These are phyloP conservation scores for Platycheirus rosarum DNA, from an alignment of 2,888 invertebrate genomes.

Conservation along the genomic window DNA sequence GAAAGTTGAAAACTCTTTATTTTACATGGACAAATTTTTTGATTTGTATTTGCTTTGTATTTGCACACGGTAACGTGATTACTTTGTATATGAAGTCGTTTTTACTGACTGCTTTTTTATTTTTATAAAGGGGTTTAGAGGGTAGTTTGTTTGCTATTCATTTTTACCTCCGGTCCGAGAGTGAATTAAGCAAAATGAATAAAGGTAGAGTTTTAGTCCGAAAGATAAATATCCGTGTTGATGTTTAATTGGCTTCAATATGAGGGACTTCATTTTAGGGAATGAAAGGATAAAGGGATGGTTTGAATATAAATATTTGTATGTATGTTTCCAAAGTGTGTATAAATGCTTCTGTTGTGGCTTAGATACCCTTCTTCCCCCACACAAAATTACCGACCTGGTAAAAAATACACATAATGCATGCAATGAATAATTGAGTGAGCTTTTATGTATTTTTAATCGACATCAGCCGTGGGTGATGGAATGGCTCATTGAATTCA, in stretches of 20 bases:
- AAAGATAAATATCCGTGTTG: slow-evolving; percentile 73
- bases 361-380: slow-evolving; percentile 22
- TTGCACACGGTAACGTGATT: slow-evolving; percentile 64
- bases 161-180: slow-evolving; percentile 26
- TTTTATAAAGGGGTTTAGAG: background rate
- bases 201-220: slow-evolving; percentile 52
- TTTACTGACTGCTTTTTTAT: slow-evolving; percentile 15
- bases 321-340: background rate
- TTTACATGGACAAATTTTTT: slow-evolving; percentile 56
- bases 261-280: slow-evolving; percentile 36
- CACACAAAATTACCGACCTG: no score
- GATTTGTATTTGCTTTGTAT: slow-evolving; percentile 59
- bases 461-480: slow-evolving; percentile 32
- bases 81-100: slow-evolving; percentile 55
- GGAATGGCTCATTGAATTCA: slow-evolving; percentile 35
- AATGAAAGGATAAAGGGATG: slow-evolving; percentile 9
- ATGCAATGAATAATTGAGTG: slow-evolving; percentile 62
- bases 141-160: slow-evolving; percentile 43
- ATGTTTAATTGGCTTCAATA: slow-evolving; percentile 71
- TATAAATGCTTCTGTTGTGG: slow-evolving; percentile 40
- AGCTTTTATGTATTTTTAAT: slow-evolving; percentile 71
- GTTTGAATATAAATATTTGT: background rate
- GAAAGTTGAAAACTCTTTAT: slow-evolving; percentile 37
- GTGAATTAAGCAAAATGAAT: slow-evolving; percentile 60
- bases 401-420: slow-evolving; percentile 7